These are phyloP conservation scores for Tichodroma muraria DNA, from an alignment of 2,113 vertebrate species.

Conservation along the genomic window DNA sequence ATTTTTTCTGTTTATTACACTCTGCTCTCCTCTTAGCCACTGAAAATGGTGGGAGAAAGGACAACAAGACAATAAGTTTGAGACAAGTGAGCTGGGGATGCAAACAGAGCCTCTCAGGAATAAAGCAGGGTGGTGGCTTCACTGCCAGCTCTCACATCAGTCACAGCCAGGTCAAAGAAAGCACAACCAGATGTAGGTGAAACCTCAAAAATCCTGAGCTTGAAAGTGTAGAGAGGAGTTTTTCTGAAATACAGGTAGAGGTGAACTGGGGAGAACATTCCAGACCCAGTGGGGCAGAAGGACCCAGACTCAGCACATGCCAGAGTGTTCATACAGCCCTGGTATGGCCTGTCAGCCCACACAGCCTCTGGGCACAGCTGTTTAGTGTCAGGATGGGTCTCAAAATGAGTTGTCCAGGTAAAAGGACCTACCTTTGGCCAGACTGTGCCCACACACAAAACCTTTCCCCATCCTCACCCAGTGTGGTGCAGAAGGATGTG, in stretches of 20 bases:
- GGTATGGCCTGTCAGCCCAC: neutral
- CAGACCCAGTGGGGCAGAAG: neutral
- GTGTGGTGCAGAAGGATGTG: neutral
- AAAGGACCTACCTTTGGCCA: neutral
- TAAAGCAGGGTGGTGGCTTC: neutral
- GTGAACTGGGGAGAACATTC: neutral
- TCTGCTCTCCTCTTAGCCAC: neutral
- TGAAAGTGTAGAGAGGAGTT: neutral
- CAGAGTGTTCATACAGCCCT: neutral
- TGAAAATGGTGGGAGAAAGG: neutral
- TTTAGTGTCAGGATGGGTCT: neutral
- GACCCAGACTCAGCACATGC: fast-evolving
- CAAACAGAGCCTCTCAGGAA: neutral
- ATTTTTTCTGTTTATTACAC: neutral
- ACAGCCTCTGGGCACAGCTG: neutral
- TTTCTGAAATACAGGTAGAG: neutral
- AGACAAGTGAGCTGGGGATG: neutral
- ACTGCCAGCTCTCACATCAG: neutral
- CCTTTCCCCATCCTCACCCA: neutral
- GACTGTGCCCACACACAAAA: neutral
- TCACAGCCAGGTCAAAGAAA: neutral
- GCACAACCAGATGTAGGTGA: neutral
- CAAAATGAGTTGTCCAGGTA: neutral
- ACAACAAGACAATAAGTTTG: neutral
- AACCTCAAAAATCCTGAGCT: neutral